phyloP scores from a whole-genome alignment of 1,140 invertebrate genomes.

The Lucilia cuprina region DNA sequence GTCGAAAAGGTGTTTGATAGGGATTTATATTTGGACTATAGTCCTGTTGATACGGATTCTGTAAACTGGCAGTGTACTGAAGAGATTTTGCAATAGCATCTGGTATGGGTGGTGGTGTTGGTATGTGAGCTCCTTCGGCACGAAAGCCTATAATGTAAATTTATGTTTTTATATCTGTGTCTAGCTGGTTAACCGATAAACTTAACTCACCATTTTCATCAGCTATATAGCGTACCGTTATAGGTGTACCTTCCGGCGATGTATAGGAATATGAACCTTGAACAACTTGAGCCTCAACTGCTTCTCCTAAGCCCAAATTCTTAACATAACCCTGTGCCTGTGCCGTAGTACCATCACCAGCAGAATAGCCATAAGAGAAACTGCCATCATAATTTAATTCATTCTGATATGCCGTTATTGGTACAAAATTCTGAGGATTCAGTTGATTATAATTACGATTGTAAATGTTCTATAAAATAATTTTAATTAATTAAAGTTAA shows the following conservation, averaged over 20 bases:
- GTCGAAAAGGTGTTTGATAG: slow-evolving; percentile 55
- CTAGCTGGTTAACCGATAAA: too few species aligned
- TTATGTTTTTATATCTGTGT: background rate
- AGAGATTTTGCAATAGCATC: slow-evolving; percentile 70
- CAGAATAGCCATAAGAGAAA: slow-evolving; percentile 65
- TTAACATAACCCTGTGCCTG: slow-evolving; percentile 69
- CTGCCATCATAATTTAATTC: slow-evolving; percentile 70
- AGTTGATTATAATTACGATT: slow-evolving; percentile 39
- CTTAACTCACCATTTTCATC: slow-evolving; percentile 64
- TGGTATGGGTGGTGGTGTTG: slow-evolving; percentile 70
- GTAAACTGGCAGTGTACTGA: slow-evolving; percentile 65
- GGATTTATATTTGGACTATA: slow-evolving; percentile 58
- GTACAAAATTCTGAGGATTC: slow-evolving; percentile 58
- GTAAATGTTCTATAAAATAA: slow-evolving; percentile 39
- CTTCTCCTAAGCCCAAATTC: slow-evolving; percentile 65
- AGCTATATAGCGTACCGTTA: slow-evolving; percentile 67
- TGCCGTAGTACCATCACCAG: slow-evolving; percentile 69
- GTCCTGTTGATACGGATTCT: slow-evolving; percentile 58
- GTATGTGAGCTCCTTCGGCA: slow-evolving; percentile 67
- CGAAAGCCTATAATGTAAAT: slow-evolving; percentile 56
- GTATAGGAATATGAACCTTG: slow-evolving; percentile 69
- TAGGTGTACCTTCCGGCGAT: slow-evolving; percentile 66
- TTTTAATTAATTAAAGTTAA: slow-evolving; percentile 34
- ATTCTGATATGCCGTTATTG: slow-evolving; percentile 69
- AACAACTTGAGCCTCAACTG: slow-evolving; percentile 64